Evolutionary conservation across 2,113 vertebrate species (phyloP).

Genomic region (Corythaeola cristata): DNA sequence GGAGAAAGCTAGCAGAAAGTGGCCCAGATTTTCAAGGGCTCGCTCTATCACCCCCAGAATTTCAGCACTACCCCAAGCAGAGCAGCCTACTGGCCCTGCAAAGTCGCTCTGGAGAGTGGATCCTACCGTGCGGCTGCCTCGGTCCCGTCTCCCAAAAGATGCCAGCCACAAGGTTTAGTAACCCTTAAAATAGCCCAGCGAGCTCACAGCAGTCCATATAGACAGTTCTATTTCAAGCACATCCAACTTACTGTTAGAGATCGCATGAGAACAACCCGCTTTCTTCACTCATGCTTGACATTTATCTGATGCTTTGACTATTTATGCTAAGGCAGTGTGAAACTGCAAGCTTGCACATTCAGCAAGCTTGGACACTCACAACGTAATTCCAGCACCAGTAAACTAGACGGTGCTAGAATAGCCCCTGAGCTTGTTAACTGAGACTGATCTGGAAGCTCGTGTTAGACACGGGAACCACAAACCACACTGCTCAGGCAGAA

Average conservation of each 20-base stretch:
- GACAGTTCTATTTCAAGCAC: constrained; percentile 64
- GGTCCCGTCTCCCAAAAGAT: neutral
- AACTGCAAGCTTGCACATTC: constrained; percentile 48
- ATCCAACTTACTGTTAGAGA: constrained; percentile 30
- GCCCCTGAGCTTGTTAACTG: fast-evolving
- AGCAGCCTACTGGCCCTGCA: neutral
- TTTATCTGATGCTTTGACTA: constrained; percentile 34
- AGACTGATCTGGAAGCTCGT: neutral
- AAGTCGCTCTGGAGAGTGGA: neutral
- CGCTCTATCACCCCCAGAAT: neutral
- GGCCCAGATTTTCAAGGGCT: neutral
- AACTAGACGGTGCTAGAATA: neutral
- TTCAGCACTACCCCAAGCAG: neutral
- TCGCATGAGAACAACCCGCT: constrained; percentile 1
- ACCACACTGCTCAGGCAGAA: neutral
- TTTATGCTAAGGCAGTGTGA: neutral
- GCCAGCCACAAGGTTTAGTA: constrained; percentile 42
- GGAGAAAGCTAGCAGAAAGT: neutral
- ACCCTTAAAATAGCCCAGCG: constrained; percentile 63
- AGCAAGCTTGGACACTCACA: neutral
- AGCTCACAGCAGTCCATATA: constrained; percentile 40
- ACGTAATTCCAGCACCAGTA: neutral
- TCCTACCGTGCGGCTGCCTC: constrained; percentile 34
- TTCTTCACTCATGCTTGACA: constrained; percentile 47
- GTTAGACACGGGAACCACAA: neutral